These are phyloP conservation scores for Phymastichus coffea DNA, from an alignment of 1,140 invertebrate species.

Conservation along the genomic window DNA sequence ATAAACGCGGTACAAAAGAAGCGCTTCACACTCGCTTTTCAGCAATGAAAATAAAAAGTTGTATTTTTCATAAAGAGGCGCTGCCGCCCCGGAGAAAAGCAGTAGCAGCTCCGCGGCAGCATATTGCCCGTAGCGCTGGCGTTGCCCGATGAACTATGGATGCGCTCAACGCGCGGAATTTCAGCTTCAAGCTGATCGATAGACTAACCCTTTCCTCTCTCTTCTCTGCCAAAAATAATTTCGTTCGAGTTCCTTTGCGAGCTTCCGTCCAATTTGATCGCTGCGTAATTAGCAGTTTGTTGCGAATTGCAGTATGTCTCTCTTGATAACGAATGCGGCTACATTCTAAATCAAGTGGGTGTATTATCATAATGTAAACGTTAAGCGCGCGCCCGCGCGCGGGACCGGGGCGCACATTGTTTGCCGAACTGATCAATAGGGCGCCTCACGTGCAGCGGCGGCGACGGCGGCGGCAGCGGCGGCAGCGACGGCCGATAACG, in stretches of 20 bases:
- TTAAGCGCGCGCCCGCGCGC: too few relatives aligned
- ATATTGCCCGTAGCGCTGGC: conserved; percentile 6
- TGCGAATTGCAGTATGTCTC: too few relatives aligned
- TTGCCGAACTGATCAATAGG: too few relatives aligned
- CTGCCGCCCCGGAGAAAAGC: neutral
- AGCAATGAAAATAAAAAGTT: too few relatives aligned
- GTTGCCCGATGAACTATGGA: conserved; percentile 20
- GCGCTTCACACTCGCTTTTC: conserved; percentile 2
- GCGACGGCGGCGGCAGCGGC: neutral
- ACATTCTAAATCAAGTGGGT: conserved; percentile 3
- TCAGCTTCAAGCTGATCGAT: conserved; percentile 14
- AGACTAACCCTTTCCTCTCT: conserved; percentile 17
- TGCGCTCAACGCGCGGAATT: neutral
- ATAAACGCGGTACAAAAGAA: neutral
- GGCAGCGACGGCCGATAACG: neutral
- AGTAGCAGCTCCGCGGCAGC: neutral
- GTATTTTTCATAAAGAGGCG: too few relatives aligned
- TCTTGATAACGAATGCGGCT: neutral
- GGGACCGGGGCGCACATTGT: too few relatives aligned
- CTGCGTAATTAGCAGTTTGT: too few relatives aligned
- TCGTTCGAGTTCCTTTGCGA: too few relatives aligned
- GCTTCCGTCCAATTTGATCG: too few relatives aligned
- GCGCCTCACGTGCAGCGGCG: too few relatives aligned
- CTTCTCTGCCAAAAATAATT: neutral
- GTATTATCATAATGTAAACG: too few relatives aligned